Evolutionary conservation across 2,888 invertebrate species (phyloP).

Genomic region (Hecatera dysodea): DNA sequence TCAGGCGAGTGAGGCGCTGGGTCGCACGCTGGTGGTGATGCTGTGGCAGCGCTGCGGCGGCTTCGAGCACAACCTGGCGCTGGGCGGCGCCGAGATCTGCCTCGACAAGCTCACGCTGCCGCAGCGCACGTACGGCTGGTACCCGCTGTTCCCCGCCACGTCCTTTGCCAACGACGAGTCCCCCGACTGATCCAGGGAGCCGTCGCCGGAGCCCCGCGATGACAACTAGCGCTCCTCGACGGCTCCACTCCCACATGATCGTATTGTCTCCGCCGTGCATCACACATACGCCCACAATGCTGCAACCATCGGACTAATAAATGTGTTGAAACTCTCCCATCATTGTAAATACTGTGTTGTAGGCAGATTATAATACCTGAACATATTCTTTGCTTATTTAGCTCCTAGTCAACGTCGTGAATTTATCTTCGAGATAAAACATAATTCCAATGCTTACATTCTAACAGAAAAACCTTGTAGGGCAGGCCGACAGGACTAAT

Average conservation of each 20-base stretch:
- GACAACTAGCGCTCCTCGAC: constrained; percentile 82
- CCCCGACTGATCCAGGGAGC: constrained; percentile 89
- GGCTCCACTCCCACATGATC: constrained; percentile 70
- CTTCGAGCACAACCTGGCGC: constrained; percentile 94
- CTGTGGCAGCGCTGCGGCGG: constrained; percentile 97
- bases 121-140: constrained; percentile 96
- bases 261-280: constrained; percentile 60
- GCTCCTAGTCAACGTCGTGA: constrained; percentile 16
- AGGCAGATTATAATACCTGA: constrained; percentile 25
- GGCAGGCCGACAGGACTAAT: constrained; percentile 58
- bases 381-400: constrained; percentile 33
- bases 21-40: constrained; percentile 96
- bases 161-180: constrained; percentile 93
- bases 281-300: constrained; percentile 58
- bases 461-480: constrained; percentile 26
- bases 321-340: constrained; percentile 47
- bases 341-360: constrained; percentile 64
- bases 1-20: constrained; percentile 93
- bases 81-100: constrained; percentile 97
- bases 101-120: constrained; percentile 95
- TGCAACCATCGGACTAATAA: constrained; percentile 55
- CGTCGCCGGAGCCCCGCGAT: constrained; percentile 88
- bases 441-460: constrained; percentile 11
- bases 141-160: constrained; percentile 97
- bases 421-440: constrained; percentile 12